A percentile compares a stretch with the other conserved stretches of the same genome.
Evolutionary conservation across 2,888 invertebrate genomes (phyloP).

Genomic region (Acanthosepion lycidas): DNA sequence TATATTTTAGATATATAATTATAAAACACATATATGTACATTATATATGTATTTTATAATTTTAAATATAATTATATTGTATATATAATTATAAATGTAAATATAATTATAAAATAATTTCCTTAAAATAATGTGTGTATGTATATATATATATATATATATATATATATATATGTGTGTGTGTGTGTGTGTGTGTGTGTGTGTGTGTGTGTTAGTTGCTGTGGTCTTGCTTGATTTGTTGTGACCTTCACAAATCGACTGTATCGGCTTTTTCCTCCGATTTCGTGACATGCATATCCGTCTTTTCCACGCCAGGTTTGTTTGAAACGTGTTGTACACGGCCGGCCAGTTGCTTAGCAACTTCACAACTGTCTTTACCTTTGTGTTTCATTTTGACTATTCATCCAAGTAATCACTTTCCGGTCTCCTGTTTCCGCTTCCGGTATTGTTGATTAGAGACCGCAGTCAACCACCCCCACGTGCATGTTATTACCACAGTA

Average conservation of each 20-base stretch:
- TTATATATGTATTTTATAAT: no score
- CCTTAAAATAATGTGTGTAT: no score
- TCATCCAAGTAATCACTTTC: slow-evolving; percentile 2
- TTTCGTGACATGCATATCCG: not conserved
- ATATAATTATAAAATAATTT: no score
- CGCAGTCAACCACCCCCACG: not conserved
- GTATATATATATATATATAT: no score
- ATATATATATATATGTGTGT: no score
- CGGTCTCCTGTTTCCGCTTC: not conserved
- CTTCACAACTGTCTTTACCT: not conserved
- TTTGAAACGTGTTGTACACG: not conserved
- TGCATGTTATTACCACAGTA: not conserved
- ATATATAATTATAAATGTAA: no score
- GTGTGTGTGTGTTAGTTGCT: no score
- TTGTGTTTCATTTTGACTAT: not conserved
- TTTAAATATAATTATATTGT: no score
- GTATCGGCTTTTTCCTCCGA: not conserved
- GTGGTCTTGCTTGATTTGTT: not conserved
- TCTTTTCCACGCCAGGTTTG: not conserved
- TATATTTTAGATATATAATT: no score
- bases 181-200: no score
- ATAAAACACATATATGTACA: no score
- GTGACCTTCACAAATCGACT: not conserved
- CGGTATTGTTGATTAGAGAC: not conserved
- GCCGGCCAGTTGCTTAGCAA: not conserved